Evolutionary conservation across 1,140 invertebrate species (phyloP), one percentile per base, ranked within the genome.

Genomic region (Zaprionus africanus): DNA sequence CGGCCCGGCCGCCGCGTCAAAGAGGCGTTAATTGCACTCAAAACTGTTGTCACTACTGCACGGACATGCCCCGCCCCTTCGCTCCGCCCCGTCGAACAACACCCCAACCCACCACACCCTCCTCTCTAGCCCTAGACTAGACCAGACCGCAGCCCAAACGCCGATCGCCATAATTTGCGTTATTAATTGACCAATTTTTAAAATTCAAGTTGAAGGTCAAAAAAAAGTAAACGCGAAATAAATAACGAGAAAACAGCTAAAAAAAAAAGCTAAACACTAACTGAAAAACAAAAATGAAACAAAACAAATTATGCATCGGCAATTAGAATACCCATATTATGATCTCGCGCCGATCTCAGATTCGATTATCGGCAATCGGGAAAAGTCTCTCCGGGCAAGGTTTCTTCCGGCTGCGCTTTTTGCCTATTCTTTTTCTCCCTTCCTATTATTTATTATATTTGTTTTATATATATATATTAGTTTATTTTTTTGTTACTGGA

Each of bases 151-250:
- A 51, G 19, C 36, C 49, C 38, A 34, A 51, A 57, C 43, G 60
- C 65, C 78, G 69, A 82, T 80, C 83, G 84, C 78, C 81, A 84
- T 87, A 88, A 87, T 87, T 83, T 88, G 78, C 69, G 71, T 87
- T 88, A 87, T 87, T 87, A 87, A 87, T 88, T 87, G 84, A 64
- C 79, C 85, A 90, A 90, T 90, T 90, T 46, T 90, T 85, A 79
- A 76, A 82, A 90, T 90, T 90, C 85, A 90, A 90, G 85, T 90
- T 90, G 85, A 90, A 90, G 85, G 85, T 76, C 79, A 71, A 69
- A 75, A 41, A 41, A 41, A 78, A 78, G 72, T 78, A 78, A 78
- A 34, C 71, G 72, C 41, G 15, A 71, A 74, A 54, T 43, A 59
- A 46, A 46, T 15, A 49, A 11, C 19, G 3, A 13, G 34, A 15